Evolutionary conservation across 1,140 invertebrate species (phyloP).

Genomic region (Paramacrobiotus metropolitanus): DNA sequence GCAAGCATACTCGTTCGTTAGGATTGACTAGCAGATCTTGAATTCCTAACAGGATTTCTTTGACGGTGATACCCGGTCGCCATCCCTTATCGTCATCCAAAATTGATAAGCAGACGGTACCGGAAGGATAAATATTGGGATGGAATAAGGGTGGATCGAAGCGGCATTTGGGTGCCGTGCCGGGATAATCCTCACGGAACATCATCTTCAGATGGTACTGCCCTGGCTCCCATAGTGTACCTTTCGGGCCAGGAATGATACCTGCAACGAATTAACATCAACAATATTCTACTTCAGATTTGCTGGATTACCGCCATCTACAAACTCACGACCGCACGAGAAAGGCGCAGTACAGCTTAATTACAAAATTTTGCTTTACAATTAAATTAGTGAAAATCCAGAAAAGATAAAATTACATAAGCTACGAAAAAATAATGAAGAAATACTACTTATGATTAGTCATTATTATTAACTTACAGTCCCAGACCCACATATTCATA

Average conservation of each 20-base stretch:
- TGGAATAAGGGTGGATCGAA: constrained; percentile 99
- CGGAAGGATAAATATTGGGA: constrained; percentile 96
- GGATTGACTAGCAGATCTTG: constrained; percentile 96
- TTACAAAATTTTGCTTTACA: too few relatives aligned
- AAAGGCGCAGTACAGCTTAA: too few relatives aligned
- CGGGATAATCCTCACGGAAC: constrained; percentile 99
- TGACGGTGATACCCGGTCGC: constrained; percentile 96
- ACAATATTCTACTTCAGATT: too few relatives aligned
- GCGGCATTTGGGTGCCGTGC: constrained; percentile 97
- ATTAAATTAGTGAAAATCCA: too few relatives aligned
- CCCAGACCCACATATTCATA: constrained; percentile 95
- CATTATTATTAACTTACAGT: too few relatives aligned
- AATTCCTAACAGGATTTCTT: constrained; percentile 93
- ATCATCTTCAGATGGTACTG: constrained; percentile 91
- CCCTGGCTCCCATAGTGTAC: constrained; percentile 88
- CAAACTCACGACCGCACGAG: too few relatives aligned
- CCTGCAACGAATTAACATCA: too few relatives aligned
- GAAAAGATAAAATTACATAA: too few relatives aligned
- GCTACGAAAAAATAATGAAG: too few relatives aligned
- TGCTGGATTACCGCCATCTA: too few relatives aligned
- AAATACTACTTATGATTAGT: too few relatives aligned
- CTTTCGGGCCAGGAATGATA: constrained; percentile 60
- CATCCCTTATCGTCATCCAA: constrained; percentile 98
- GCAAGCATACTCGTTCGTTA: constrained; percentile 92
- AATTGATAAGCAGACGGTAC: constrained; percentile 84